These are phyloP conservation scores for Ceratitis capitata DNA, from an alignment of 1,140 invertebrate species.

Conservation along the genomic window DNA sequence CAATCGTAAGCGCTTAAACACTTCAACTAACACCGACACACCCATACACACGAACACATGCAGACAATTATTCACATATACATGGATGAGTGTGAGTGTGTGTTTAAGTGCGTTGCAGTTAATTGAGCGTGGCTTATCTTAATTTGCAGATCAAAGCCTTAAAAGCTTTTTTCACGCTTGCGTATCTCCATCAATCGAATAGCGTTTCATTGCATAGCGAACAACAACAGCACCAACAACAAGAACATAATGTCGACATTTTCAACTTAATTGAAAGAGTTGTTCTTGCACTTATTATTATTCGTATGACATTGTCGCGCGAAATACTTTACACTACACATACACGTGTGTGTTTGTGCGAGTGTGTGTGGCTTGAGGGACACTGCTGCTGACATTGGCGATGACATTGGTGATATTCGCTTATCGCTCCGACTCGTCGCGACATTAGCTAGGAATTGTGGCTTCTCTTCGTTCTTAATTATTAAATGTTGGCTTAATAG, in stretches of 20 bases:
- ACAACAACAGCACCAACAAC: background rate
- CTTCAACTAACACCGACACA: background rate
- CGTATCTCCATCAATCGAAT: background rate
- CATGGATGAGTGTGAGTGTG: too few relatives aligned
- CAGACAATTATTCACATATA: background rate
- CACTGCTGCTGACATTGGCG: background rate
- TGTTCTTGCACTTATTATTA: background rate
- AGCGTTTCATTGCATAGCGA: background rate
- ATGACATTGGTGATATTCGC: background rate
- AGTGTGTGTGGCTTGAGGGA: background rate
- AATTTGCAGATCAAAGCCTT: conserved; percentile 24
- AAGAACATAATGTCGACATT: too few relatives aligned
- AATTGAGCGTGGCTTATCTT: conserved; percentile 24
- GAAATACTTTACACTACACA: too few relatives aligned
- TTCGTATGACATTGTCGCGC: background rate
- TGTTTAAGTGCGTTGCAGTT: background rate
- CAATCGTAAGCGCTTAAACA: background rate
- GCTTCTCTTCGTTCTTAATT: background rate
- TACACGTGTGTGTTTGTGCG: too few relatives aligned
- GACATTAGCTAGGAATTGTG: background rate
- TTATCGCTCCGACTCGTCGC: too few relatives aligned
- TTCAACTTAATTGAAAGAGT: background rate
- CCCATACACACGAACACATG: background rate
- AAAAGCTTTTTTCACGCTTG: background rate
- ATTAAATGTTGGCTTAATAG: background rate